Conservation (phyloP, 2,113 vertebrate genomes). For the Dascyllus trimaculatus region DNA sequence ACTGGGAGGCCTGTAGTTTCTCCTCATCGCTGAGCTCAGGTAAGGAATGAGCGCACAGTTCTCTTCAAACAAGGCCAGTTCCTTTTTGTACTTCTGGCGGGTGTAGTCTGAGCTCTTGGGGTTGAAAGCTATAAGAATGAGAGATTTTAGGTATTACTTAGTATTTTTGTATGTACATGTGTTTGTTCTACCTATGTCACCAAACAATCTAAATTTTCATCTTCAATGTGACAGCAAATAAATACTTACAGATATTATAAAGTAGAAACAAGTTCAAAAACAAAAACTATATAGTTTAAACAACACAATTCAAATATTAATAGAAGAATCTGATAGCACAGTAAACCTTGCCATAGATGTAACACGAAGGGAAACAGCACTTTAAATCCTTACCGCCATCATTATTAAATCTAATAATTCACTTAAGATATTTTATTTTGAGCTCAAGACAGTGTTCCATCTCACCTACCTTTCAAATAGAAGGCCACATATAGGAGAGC, state of each 20-base stretch:
- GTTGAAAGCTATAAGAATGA: slow-evolving; percentile 88
- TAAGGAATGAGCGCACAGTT: slow-evolving; percentile 91
- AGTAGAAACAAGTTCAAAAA: no score
- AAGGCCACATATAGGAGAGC: slow-evolving; percentile 90
- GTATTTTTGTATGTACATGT: no score
- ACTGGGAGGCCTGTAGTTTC: slow-evolving; percentile 81
- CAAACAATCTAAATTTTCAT: no score
- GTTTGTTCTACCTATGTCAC: no score
- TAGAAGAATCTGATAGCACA: no score
- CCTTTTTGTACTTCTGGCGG: slow-evolving; percentile 87
- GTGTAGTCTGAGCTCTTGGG: slow-evolving; percentile 80
- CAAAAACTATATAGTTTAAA: neutral
- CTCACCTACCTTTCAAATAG: slow-evolving; percentile 93
- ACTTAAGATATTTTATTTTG: neutral
- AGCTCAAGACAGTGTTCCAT: neutral
- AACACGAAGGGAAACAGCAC: neutral
- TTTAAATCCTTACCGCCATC: neutral
- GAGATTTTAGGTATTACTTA: neutral
- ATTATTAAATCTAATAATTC: neutral
- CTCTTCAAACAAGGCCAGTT: slow-evolving; percentile 88
- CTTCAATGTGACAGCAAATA: no score
- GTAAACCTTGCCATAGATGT: neutral
- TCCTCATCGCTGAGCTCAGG: slow-evolving; percentile 86
- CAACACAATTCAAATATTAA: no score
- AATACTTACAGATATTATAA: no score